A percentile compares a stretch with the other conserved stretches of the same genome.
These are phyloP conservation scores for Drosophila anceps DNA, from an alignment of 2,888 invertebrate genomes.

Conservation along the genomic window DNA sequence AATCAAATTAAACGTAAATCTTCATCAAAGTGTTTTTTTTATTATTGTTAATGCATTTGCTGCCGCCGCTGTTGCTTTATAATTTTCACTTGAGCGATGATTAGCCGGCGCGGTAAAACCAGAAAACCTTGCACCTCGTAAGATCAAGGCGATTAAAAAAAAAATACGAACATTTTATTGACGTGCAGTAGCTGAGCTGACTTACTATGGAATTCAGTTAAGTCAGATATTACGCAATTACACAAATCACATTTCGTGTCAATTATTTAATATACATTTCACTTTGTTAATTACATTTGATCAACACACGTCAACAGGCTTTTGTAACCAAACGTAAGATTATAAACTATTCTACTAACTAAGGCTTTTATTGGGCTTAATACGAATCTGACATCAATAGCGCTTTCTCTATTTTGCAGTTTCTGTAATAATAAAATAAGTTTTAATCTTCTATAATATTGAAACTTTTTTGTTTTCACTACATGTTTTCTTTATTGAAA, in stretches of 20 bases:
- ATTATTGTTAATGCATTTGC: neutral
- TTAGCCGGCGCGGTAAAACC: slow-evolving; percentile 13
- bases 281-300: neutral
- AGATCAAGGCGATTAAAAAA: slow-evolving; percentile 30
- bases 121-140: slow-evolving; percentile 37
- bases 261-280: slow-evolving; percentile 1
- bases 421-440: neutral
- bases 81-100: slow-evolving; percentile 25
- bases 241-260: neutral
- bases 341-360: too few relatives aligned
- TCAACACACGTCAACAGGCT: neutral
- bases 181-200: slow-evolving; percentile 13
- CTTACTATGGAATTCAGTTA: slow-evolving; percentile 14
- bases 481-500: too few relatives aligned
- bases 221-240: slow-evolving; percentile 12
- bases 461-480: too few relatives aligned
- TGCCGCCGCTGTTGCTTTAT: neutral
- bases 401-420: neutral
- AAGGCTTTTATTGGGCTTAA: neutral
- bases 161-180: slow-evolving; percentile 9
- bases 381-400: neutral
- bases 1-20: slow-evolving; percentile 12
- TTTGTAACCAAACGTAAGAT: neutral
- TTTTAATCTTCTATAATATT: too few relatives aligned
- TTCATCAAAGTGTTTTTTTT: neutral